Percentiles rank a stretch among this genome's conserved stretches.
Conservation (phyloP, 92 coral and sea anemone genomes). For the Phenganax subtilis region DNA sequence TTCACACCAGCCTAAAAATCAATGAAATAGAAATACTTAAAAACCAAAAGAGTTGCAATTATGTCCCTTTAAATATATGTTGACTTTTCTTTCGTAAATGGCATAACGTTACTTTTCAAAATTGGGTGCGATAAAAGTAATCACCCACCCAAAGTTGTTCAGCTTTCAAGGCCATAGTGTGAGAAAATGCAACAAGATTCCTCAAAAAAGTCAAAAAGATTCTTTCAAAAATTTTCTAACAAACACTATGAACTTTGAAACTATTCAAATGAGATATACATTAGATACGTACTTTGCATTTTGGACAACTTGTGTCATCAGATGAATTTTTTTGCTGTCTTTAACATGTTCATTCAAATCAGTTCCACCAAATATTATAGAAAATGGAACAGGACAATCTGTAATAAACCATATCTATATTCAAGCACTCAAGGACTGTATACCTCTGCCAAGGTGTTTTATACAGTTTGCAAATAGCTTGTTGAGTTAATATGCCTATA, state of each 20-base stretch:
- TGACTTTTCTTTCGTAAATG: no score
- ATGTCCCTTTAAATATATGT: no score
- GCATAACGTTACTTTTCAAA: neutral
- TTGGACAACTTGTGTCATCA: conserved; percentile 64
- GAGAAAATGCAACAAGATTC: conserved; percentile 76
- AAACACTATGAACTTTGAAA: neutral
- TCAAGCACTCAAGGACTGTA: no score
- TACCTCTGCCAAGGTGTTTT: no score
- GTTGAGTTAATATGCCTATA: no score
- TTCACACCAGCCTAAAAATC: conserved; percentile 55
- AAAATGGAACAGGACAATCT: conserved; percentile 75
- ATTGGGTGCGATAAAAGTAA: neutral
- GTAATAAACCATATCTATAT: neutral
- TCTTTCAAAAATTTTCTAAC: neutral
- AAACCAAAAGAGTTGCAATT: no score
- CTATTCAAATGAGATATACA: neutral
- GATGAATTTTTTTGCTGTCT: conserved; percentile 51
- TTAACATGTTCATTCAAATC: conserved; percentile 67
- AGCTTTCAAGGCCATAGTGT: conserved; percentile 67
- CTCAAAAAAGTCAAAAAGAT: conserved; percentile 36
- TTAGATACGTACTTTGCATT: conserved; percentile 61
- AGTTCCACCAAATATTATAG: conserved; percentile 90
- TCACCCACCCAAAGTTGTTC: conserved; percentile 67
- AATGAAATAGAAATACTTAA: neutral
- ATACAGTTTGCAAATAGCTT: no score